Evolutionary conservation across 2,888 invertebrate genomes (phyloP), one percentile per base, ranked within the genome.

Genomic region (Plebejus anna): DNA sequence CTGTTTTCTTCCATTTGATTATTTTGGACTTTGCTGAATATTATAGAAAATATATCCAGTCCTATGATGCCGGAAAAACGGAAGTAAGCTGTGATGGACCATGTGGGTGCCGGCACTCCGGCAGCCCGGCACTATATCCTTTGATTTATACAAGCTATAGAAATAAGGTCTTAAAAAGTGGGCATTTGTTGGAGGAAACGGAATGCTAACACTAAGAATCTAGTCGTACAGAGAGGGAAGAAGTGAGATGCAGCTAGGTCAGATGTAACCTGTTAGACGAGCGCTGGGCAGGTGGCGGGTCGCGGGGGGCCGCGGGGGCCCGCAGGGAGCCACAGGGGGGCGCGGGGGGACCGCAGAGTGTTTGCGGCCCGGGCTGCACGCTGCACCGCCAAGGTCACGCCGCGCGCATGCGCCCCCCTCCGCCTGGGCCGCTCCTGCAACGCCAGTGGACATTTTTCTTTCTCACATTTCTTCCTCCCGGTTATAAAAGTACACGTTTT

Each of bases 321-420:
- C 80, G 82, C 80, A 81, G 81, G 80, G 89, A 90, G 88, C 90
- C 4, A 7, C 13, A n/a, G 59, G n/a, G 57, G 55, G 55, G 55
- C 16, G 55, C 13, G 79, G 80, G 81, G n/a, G 55, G 59, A 7
- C 2, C n/a, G 57, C n/a, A n/a, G 59, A 22, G 66, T 32, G 66
- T 32, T 36, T 66, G 66, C 77, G 79, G 80, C 77, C 80, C 87
- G 86, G 87, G 87, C 87, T 90, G 91, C 92, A 91, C 90, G 91
- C 88, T 92, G 93, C 92, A 92, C 89, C 90, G 89, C 89, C 92
- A 93, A 93, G 92, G 91, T 92, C 92, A 92, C 89, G 87, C 82
- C 86, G 89, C 90, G 89, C 92, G 92, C 92, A 92, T 92, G 93
- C 93, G 92, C 86, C 78, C 81, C 81, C 78, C 81, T 55, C 80